Base-by-base conservation (phyloP, 30 jellyfish, hydroid and myxozoan species). In the Mastigias papua region DNA sequence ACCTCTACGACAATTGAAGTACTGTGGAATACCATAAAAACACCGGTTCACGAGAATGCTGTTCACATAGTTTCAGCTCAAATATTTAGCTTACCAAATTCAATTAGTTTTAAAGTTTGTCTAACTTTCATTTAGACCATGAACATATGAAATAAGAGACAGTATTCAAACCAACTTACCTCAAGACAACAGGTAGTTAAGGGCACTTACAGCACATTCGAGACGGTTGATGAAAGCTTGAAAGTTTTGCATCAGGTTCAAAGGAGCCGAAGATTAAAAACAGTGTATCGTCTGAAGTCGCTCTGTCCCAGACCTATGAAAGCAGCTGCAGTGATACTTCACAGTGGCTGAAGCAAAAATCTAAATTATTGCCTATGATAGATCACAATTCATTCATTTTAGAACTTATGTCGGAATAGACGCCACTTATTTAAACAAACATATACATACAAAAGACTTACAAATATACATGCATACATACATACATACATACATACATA, bases 261-360 rank as follows among this genome's bases (percentile, higher is more conserved):
- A 10, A 54, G 42, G 23, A 63, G 27, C 74, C 35, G 19, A 63
- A 11, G 64, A 69, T 69, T 7, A 33, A 69, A 69, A 69, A 69
- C 42, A 63, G 48, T 63, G 21, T 11, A 23, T 20, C 74, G 74
- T 34, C 69, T 22, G 15, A 35, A 72, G 21, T 72, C 67, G 64
- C 26, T 72, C 83, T 22, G 86, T 37, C 75, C 67, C 67, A 75
- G 73, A 21, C 51, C 65, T 19, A 51, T 34, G 35, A 67, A 23
- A 70, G 49, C 91, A 82, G 91, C 84, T 82, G 91, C 68, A 22
- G 6, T 28, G 77, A 22, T 51, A 78, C 80, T 19, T 68, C 82
- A 80, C 62, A 80, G 90, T 73, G 81, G 71, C 73, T 34, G 48
- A 60, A 57, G 74, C 42, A 63, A 63, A 42, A 8, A 6, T 42